Base-by-base conservation (phyloP, 92 coral and sea anemone species). In the Heteractis magnifica region DNA sequence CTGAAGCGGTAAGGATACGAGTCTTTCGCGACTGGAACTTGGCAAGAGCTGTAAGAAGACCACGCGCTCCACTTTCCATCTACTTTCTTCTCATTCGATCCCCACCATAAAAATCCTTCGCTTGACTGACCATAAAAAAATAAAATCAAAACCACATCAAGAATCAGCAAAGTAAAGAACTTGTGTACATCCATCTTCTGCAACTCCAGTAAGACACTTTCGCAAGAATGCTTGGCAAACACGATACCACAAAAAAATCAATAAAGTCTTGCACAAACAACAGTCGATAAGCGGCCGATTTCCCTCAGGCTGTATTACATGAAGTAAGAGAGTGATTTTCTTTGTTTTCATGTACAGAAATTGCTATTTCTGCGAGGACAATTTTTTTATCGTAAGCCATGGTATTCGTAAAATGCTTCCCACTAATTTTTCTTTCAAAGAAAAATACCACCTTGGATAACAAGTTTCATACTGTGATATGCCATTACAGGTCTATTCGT, bases 61-160 rank as follows among this genome's bases (percentile, higher is more conserved):
- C 98, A 94, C 56, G 82, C 68, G 80, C 89, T 91, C 98, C 98
- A 94, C n/a, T 87, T 87, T 18, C 98, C 98, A 84, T 94, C 85
- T 11, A 94, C 81, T 23, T 87, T 90, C 75, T 86, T 80, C 5
- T 26, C 51, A 12, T 84, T 44, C 49, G 51, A 53, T 52, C 79
- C 79, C 89, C 89, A 86, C 49, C 81, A 71, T 83, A 84, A 86
- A 34, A 82, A 82, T 7, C 83, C 83, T 20, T 68, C 83, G 76
- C 71, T 70, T 71, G 82, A 20, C 62, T 65, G 87, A 16, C 48
- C 71, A 51, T 73, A 77, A 26, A 50, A 72, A 48, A 81, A 68
- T 26, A 82, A 49, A 8, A 83, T 26, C 71, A 79, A 48, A 41
- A 65, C 49, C 8, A 6, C 51, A 79, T 8, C 7, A 49, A 78